phyloP scores from a whole-genome alignment of 2,888 invertebrate genomes.

The Dasysyrphus albostriatus region DNA sequence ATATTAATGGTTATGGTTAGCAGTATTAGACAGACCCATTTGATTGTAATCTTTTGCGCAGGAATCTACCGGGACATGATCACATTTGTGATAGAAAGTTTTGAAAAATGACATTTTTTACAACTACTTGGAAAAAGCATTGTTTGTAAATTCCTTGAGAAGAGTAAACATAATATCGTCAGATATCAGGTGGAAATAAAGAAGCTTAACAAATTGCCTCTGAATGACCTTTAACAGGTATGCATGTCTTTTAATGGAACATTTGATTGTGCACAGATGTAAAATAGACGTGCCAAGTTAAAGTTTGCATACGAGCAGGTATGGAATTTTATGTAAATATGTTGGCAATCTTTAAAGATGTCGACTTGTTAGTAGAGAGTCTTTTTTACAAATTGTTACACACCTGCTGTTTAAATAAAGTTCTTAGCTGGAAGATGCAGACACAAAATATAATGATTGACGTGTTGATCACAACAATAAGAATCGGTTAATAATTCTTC shows the following conservation, averaged over 20 bases:
- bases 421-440: not conserved
- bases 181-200: conserved; percentile 6
- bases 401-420: conserved; percentile 1
- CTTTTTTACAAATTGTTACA: not conserved
- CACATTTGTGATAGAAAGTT: conserved; percentile 44
- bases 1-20: conserved; percentile 49
- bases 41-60: conserved; percentile 39
- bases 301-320: not conserved
- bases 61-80: conserved; percentile 33
- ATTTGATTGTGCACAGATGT: not conserved
- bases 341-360: not conserved
- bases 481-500: too few species aligned
- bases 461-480: too few species aligned
- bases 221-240: conserved; percentile 3
- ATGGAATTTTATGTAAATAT: not conserved
- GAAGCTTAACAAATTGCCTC: conserved; percentile 14
- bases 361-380: not conserved
- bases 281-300: not conserved
- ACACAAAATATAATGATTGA: not conserved
- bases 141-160: conserved; percentile 9
- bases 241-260: not conserved
- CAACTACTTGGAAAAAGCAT: conserved; percentile 28
- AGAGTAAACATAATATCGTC: not conserved
- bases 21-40: conserved; percentile 30
- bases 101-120: conserved; percentile 20